Percentiles rank a stretch among this genome's conserved stretches.
phyloP scores from a whole-genome alignment of 2,888 invertebrate species.

The Sminthurinus aureus region DNA sequence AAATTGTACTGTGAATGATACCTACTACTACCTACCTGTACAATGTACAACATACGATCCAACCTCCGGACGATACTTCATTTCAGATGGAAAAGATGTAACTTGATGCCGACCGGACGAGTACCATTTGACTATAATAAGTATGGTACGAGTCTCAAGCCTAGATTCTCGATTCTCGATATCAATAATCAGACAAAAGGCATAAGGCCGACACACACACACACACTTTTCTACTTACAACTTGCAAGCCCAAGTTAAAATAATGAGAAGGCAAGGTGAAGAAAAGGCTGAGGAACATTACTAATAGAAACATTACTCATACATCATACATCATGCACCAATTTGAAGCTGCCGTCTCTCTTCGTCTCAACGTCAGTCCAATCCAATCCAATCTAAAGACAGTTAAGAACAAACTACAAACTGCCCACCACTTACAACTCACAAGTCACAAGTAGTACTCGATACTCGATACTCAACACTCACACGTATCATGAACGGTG shows the following conservation, averaged over 20 bases:
- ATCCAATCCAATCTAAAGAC: no score
- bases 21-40: neutral
- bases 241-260: neutral
- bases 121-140: neutral
- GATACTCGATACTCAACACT: no score
- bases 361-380: neutral
- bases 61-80: no score
- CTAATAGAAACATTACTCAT: neutral
- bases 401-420: no score
- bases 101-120: neutral
- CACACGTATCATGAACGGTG: no score
- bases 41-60: neutral
- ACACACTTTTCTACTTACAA: no score
- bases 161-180: neutral
- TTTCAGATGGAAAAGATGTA: slow-evolving; percentile 1
- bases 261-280: neutral
- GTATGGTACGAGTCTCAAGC: no score
- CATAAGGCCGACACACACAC: neutral
- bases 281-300: neutral
- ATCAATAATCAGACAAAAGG: neutral
- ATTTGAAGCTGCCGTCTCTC: neutral
- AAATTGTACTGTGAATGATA: neutral
- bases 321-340: neutral
- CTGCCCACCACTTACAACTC: no score
- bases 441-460: no score